These are phyloP conservation scores for Erethizon dorsatum DNA, from an alignment of 2,797 vertebrate species.

Conservation along the genomic window DNA sequence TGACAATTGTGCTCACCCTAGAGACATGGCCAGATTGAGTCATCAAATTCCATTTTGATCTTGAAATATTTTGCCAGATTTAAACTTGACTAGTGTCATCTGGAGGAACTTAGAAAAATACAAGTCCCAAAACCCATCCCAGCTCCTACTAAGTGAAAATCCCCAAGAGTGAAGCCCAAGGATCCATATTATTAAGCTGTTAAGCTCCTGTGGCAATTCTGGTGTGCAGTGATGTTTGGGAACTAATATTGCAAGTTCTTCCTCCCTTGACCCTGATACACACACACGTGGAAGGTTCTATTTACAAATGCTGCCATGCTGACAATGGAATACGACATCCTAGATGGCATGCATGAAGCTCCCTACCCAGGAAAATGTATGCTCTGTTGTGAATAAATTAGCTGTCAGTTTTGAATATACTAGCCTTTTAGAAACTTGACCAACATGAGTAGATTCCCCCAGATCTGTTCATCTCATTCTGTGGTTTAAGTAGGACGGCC, in stretches of 20 bases:
- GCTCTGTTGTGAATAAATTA: background rate
- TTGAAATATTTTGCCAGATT: background rate
- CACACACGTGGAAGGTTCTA: background rate
- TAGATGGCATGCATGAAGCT: background rate
- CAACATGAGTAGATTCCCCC: background rate
- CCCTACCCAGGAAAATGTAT: background rate
- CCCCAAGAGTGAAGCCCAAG: background rate
- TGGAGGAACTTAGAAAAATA: background rate
- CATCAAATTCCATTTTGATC: background rate
- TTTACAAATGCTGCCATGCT: background rate
- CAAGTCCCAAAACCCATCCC: background rate
- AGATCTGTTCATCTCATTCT: conserved; percentile 1
- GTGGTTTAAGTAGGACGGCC: background rate
- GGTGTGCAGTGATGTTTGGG: background rate
- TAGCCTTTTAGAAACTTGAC: background rate
- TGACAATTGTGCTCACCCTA: background rate
- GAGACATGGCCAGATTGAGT: background rate
- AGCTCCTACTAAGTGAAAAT: conserved; percentile 31
- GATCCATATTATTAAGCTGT: background rate
- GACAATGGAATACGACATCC: background rate
- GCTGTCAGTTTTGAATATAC: background rate
- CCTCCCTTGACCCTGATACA: background rate
- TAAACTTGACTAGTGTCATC: conserved; percentile 9
- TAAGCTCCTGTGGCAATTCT: background rate
- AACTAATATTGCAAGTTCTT: conserved; percentile 10